Base-by-base conservation (phyloP, 92 coral and sea anemone species). In the Montipora capitata region DNA sequence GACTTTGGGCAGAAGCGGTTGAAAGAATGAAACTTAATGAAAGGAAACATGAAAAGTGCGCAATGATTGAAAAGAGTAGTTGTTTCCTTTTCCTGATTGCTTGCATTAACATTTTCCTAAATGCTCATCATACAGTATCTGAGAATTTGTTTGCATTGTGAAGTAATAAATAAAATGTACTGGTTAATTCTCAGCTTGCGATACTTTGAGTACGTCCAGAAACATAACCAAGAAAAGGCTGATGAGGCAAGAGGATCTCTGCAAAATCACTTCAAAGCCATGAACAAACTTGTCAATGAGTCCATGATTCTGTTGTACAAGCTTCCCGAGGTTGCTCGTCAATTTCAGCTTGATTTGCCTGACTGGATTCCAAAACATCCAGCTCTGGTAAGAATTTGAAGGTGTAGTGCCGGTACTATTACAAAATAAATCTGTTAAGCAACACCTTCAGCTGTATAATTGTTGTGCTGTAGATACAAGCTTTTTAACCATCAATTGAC, bases 281-380 rank as follows among this genome's bases (percentile, higher is more conserved):
- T 97, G 78, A 96, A 97, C 65, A 71, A 85, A 13, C 88, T 82
- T 43, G 92, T 97, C 45, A 97, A 97, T 74, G 93, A 94, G 61
- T 91, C 97, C 58, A 92, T 97, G 96, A 76, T 85, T n/a, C 89
- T 96, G 63, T 64, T 97, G 65, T 95, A 93, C 95, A 95, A 93
- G 51, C 73, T 95, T 56, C 98, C 98, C 12, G 91, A 93, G 75
- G 77, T 95, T 83, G 96, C 96, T 13, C 93, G 94, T 38, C 87
- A 91, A 68, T 93, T 95, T 87, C 91, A 88, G 40, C 62, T 93
- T 43, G 89, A 93, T 49, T 91, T 95, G 45, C 98, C 98, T 2
- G 85, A 90, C 43, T 95, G 98, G 98, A 94, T 90, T 15, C 98
- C 98, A 10, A 93, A 91, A 71, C 94, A 86, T 2, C 92, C 92